Base-by-base conservation (phyloP, 2,113 vertebrate genomes). In the Bos javanicus region DNA sequence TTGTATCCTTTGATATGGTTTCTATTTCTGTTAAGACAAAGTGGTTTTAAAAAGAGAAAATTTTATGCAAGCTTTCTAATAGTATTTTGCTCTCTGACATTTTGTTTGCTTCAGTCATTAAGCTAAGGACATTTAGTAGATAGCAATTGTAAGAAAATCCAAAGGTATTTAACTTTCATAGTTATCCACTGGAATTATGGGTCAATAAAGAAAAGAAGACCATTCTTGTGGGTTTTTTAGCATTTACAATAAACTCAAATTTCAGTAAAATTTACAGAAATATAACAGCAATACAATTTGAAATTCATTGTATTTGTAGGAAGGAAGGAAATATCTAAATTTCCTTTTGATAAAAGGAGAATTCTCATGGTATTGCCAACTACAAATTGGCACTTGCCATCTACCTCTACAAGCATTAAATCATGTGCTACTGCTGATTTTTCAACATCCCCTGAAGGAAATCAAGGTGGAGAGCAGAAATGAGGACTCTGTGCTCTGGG, bases 271-370 rank as follows among this genome's bases (percentile, higher is more conserved):
- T n/a, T 74, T 76, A 95, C 46, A 48, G 78, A 91, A 91, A 76
- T 26, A 5, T 52, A 39, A 74, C 54, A 48, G 78, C 78, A 91
- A 76, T 36, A 4, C 33, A 80, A 60, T 54, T 56, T 91, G 60
- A 86, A 84, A 85, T 85, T 93, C 28, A 64, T 56, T 74, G 48
- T 33, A 91, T 26, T 80, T 90, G 30, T n/a, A 85, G 64, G 46
- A 19, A 94, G 50, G 57, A 90, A 94, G 12, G 59, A 94, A 88
- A 88, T 81, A 95, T 67, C 89, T 89, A 91, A 74, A 86, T 67
- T 4, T 3, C 7, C 17, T 74, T 76, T 93, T 91, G 26, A 56
- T 25, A 8, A 87, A 88, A 62, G n/a, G 19, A 76, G 28, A 57
- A 26, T 60, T 62, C 33, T 46, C n/a, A 94, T 54, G 1, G 2